These are phyloP conservation scores for Danio tinwini DNA, from an alignment of 2,797 vertebrate genomes.

Conservation along the genomic window DNA sequence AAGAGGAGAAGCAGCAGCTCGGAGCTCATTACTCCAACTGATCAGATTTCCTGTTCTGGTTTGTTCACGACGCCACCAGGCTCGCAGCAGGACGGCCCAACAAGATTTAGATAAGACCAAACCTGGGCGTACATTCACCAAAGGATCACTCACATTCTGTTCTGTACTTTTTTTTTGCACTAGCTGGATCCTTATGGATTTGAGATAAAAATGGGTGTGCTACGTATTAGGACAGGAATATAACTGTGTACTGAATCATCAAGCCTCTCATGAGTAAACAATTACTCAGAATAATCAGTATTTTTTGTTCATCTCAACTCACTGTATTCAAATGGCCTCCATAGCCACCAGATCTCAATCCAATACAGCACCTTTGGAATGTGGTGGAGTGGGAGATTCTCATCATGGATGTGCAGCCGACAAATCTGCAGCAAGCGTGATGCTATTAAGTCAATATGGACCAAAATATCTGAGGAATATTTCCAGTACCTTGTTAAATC, in stretches of 20 bases:
- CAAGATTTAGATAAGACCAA: slow-evolving; percentile 38
- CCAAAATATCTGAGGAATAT: too few relatives aligned
- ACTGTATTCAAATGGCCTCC: too few relatives aligned
- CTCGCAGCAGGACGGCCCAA: slow-evolving; percentile 49
- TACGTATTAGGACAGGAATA: not conserved
- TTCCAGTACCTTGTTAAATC: too few relatives aligned
- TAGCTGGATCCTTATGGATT: not conserved
- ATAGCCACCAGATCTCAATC: too few relatives aligned
- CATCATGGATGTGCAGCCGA: too few relatives aligned
- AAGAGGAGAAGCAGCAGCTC: slow-evolving; percentile 51
- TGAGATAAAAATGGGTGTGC: not conserved
- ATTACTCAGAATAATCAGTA: too few relatives aligned
- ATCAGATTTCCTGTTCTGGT: slow-evolving; percentile 56
- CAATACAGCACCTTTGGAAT: too few relatives aligned
- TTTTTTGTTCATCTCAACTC: too few relatives aligned
- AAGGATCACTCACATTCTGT: slow-evolving; percentile 37
- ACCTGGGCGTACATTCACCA: slow-evolving; percentile 40
- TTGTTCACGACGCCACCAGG: slow-evolving; percentile 30
- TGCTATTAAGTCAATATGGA: too few relatives aligned
- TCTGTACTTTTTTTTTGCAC: not conserved
- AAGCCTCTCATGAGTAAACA: not conserved
- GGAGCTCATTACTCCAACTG: slow-evolving; percentile 59
- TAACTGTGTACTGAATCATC: not conserved
- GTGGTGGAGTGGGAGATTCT: too few relatives aligned
- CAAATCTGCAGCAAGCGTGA: too few relatives aligned